A percentile compares a stretch with the other conserved stretches of the same genome.
phyloP scores from a whole-genome alignment of 2,888 invertebrate species.

The Ophioninae sp. region DNA sequence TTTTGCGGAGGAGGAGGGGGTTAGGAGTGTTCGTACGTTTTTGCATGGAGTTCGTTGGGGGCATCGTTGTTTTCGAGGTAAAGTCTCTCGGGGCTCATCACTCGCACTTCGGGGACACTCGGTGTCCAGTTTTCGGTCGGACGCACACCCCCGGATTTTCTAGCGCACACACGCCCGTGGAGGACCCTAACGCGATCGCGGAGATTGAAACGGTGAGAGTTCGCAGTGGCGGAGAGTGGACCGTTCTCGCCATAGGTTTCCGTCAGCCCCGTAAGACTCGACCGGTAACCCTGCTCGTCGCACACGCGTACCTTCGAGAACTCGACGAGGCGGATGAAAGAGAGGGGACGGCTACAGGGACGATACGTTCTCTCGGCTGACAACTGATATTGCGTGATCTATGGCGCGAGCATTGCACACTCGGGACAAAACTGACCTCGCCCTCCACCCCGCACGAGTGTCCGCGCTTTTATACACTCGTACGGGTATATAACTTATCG shows the following conservation, averaged over 20 bases:
- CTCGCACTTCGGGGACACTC: conserved; percentile 79
- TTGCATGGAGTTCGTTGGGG: conserved; percentile 71
- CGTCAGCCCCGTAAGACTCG: conserved; percentile 36
- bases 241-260: conserved; percentile 41
- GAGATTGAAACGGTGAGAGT: conserved; percentile 48
- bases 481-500: conserved; percentile 7
- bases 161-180: background rate
- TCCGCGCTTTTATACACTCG: conserved; percentile 7
- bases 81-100: conserved; percentile 79
- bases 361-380: conserved; percentile 74
- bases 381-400: conserved; percentile 81
- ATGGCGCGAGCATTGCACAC: conserved; percentile 80
- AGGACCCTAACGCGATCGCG: conserved; percentile 6
- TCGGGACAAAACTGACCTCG: conserved; percentile 80
- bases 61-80: conserved; percentile 35
- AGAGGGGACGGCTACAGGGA: conserved; percentile 20
- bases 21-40: conserved; percentile 66
- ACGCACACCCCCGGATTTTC: conserved; percentile 37
- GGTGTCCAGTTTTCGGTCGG: conserved; percentile 70
- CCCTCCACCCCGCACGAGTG: conserved; percentile 40
- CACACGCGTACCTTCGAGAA: conserved; percentile 7
- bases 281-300: conserved; percentile 17
- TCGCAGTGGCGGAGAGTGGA: conserved; percentile 37
- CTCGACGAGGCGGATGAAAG: conserved; percentile 24
- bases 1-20: conserved; percentile 51